Evolutionary conservation across 2,797 vertebrate species (phyloP), one percentile per base, ranked within the genome.

Genomic region (Brotula barbata): DNA sequence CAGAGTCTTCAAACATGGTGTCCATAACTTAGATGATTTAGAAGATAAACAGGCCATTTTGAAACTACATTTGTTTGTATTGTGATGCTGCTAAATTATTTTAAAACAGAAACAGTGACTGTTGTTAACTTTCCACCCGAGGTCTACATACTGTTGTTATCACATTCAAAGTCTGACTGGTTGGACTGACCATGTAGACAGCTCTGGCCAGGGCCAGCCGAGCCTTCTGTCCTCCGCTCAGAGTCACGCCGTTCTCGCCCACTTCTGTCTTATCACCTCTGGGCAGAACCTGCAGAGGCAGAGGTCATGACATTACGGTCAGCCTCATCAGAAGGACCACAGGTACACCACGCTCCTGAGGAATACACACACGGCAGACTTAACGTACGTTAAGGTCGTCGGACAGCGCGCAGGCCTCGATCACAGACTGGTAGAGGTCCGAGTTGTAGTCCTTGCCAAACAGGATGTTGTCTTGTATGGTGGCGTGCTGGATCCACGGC

Each of bases 221-320:
- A 56, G 96, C 96, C 70, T 96, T 96, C 90, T 99, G 97, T 71
- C 97, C 97, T 42, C 96, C 97, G 3, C 97, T 99, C 82, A 99
- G 93, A 0, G 95, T 95, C 74, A 99, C 92, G 8, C 97, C 96
- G 19, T 92, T 97, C 88, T 98, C 96, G 2, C 97, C 97, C n/a
- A 99, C 97, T 69, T 97, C 94, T 1, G 97, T 99, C 84, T 82
- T 91, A 85, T 99, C 97, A 6, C 95, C 94, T 11, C 87, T 83
- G 28, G 94, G 95, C 77, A 99, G 90, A 78, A 96, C 85, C 97
- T 95, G 82, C 25, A 44, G 46, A 56, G n/a, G n/a, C n/a, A n/a
- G n/a, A n/a, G n/a, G n/a, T n/a, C n/a, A 28, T 4, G 25, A 28
- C 25, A 28, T 28, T 28, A n/a, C n/a, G n/a, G n/a, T n/a, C n/a